Conservation (phyloP, 1,140 invertebrate species). For the Pachyrhynchus sulphureomaculatus region DNA sequence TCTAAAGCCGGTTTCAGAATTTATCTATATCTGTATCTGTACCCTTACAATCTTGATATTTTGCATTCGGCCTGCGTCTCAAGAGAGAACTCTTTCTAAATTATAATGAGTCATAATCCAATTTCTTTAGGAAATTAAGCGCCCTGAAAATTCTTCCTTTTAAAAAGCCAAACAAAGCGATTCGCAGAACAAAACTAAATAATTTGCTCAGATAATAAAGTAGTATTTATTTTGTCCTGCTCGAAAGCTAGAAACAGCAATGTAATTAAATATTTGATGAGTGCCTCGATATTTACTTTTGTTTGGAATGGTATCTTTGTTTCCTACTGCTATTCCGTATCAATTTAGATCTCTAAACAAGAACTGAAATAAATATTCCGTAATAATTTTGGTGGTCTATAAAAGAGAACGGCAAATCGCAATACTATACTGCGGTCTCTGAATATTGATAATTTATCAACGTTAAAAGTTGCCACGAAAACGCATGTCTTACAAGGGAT, state of each 20-base stretch:
- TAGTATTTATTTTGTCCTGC: constrained; percentile 28
- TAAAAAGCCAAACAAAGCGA: constrained; percentile 19
- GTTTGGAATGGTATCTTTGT: constrained; percentile 2
- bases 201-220: constrained; percentile 31
- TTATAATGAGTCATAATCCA: constrained; percentile 28
- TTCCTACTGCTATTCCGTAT: background rate
- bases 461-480: too few species aligned
- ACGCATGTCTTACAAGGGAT: too few species aligned
- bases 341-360: too few species aligned
- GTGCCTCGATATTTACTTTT: constrained; percentile 21
- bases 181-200: constrained; percentile 27
- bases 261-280: constrained; percentile 32
- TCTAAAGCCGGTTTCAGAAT: too few species aligned
- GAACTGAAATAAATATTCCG: too few species aligned
- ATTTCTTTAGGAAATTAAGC: constrained; percentile 28
- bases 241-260: background rate
- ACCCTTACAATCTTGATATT: background rate
- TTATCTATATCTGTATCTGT: too few species aligned
- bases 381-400: too few species aligned
- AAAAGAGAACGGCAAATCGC: too few species aligned
- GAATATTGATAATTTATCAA: too few species aligned
- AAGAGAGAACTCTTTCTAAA: constrained; percentile 9
- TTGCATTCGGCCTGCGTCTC: constrained; percentile 7
- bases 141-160: constrained; percentile 20
- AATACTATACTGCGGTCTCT: too few species aligned